Evolutionary conservation across 2,797 vertebrate genomes (phyloP), one percentile per base, ranked within the genome.

Genomic region (Steatocranus sp.): DNA sequence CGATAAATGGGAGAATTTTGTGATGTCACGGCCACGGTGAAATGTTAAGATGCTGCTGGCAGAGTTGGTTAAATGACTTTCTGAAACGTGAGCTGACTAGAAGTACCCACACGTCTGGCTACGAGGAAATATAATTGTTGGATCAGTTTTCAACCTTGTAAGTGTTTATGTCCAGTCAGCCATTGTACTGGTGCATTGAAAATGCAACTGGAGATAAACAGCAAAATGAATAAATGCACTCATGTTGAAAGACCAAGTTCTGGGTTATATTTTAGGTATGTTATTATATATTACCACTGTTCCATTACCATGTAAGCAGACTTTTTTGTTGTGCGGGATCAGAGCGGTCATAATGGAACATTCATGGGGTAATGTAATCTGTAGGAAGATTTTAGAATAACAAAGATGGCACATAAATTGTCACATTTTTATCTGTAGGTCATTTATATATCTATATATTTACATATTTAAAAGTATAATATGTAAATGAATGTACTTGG

Each of bases 21-120:
- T 91, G 90, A 93, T 79, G 90, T 93, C 92, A 92, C 83, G 58
- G 81, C 20, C 20, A 76, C 4, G 25, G 86, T 50, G 85, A 92
- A 87, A 86, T 82, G 66, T 75, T 79, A 76, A 82, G 76, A 88
- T 46, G 76, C 86, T 7, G 68, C 75, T 25, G 53, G 66, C 80
- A 58, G 30, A 84, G 82, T 23, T 46, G 15, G 25, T 30, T 82
- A 63, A 90, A 77, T 84, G 63, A 79, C 77, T 81, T 77, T 63
- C 48, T 83, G 92, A 90, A 88, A 93, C 34, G 34, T 50, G 81
- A 94, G 81, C 79, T 5, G 51, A 20, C 34, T 85, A 87, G 86
- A 88, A 92, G 11, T 84, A 87, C 66, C 81, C 84, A 53, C 85
- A 88, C 8, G 74, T 79, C 86, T 87, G 76, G 70, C 63, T 61